A percentile compares a stretch with the other conserved stretches of the same genome.
phyloP scores from a whole-genome alignment of 2,888 invertebrate genomes.

The Cephus pulcher region DNA sequence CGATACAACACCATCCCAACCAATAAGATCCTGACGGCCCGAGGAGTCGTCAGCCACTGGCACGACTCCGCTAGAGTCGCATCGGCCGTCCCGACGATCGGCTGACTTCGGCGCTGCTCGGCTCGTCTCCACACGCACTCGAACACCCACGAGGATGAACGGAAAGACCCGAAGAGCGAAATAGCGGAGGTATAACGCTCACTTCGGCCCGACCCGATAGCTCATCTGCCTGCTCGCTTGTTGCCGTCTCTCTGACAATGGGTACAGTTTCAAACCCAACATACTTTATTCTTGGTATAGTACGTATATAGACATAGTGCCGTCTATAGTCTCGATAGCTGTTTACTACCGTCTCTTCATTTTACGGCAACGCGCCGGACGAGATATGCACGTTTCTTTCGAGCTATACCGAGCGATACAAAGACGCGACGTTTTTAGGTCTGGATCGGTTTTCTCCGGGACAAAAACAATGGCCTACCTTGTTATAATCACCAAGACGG shows the following conservation, averaged over 20 bases:
- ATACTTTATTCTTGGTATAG: neutral
- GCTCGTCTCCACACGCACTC: constrained; percentile 58
- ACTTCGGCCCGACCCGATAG: constrained; percentile 28
- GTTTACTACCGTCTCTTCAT: neutral
- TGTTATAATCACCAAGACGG: too few relatives aligned
- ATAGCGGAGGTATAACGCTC: constrained; percentile 26
- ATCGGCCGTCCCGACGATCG: constrained; percentile 70
- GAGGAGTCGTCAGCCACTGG: constrained; percentile 63
- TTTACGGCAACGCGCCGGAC: neutral
- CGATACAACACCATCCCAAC: constrained; percentile 69
- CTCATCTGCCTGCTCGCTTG: constrained; percentile 19
- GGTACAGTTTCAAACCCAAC: neutral
- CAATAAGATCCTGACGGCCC: constrained; percentile 69
- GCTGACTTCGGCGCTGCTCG: constrained; percentile 72
- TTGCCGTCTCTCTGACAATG: neutral
- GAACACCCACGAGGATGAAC: constrained; percentile 21
- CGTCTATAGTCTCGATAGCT: neutral
- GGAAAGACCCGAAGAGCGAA: constrained; percentile 18
- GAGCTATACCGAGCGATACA: neutral
- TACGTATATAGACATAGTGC: neutral
- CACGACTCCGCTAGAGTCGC: constrained; percentile 73
- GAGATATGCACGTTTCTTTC: neutral
- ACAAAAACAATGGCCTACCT: too few relatives aligned
- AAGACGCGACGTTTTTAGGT: neutral
- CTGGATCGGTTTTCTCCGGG: neutral